Base-by-base conservation (phyloP, 92 coral and sea anemone species). In the Parazoanthus swiftii region DNA sequence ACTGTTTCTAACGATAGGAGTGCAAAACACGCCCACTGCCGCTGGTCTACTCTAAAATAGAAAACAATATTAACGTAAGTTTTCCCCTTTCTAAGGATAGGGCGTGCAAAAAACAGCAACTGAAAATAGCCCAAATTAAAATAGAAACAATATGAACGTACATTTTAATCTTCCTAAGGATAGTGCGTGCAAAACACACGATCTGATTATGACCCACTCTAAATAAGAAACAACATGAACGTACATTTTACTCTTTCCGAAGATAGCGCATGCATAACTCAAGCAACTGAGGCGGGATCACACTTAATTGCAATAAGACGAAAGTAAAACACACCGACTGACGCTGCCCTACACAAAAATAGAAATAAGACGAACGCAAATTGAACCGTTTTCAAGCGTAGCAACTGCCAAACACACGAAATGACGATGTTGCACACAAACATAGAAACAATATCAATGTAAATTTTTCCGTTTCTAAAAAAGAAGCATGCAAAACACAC, bases 11-110 rank as follows among this genome's bases (percentile, higher is more conserved):
- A 68, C 74, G 74, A 68, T 68, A 68, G 74, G 74, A 68, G 74
- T 68, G 74, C 74, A 68, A 68, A 68, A 68, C 74, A 68, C 74
- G 74, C 74, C 74, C 74, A 68, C 74, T 68, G 74, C 74, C 74
- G 74, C 74, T 68, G 74, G 74, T 68, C 74, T 68, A 68, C 74
- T 68, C 74, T 68, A 68, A 68, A 68, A 68, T 68, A 68, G 74
- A 68, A 68, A 68, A 68, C 74, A 68, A 68, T 68, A 68, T 68
- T 68, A 68, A 68, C 74, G 74, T 68, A 68, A 68, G 74, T 68
- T 68, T 68, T 68, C 74, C 74, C 74, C 74, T 68, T 68, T 68
- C 74, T 68, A 68, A 68, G 74, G 74, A 68, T 68, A 68, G 74
- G 74, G 74, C 74, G 74, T 68, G 74, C 74, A 68, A 68, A 68